A percentile compares a stretch with the other conserved stretches of the same genome.
Conservation (phyloP, 2,797 vertebrate species). For the Coendou prehensilis region DNA sequence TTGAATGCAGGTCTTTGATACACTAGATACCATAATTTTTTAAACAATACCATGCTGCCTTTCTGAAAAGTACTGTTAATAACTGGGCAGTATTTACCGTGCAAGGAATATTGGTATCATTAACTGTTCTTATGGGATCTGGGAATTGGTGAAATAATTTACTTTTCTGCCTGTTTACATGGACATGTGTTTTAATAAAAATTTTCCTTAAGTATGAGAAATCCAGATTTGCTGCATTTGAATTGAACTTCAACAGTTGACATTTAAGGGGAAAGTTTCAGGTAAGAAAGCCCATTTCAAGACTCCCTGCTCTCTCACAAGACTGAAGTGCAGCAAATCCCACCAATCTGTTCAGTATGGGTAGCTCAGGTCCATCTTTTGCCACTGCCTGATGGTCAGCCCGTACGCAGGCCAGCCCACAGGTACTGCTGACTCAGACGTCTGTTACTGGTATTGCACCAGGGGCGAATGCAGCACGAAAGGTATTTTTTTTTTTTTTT, state of each 20-base stretch:
- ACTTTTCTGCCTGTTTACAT: slow-evolving; percentile 26
- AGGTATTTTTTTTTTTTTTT: too few species aligned
- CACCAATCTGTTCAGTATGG: slow-evolving; percentile 59
- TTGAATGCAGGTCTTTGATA: not conserved
- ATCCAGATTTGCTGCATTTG: slow-evolving; percentile 64
- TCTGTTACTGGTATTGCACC: slow-evolving; percentile 29
- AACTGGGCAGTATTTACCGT: not conserved
- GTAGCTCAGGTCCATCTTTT: slow-evolving; percentile 63
- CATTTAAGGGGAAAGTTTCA: slow-evolving; percentile 47
- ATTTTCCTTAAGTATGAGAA: slow-evolving; percentile 45
- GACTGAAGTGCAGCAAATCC: not conserved
- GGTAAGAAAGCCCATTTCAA: slow-evolving; percentile 69
- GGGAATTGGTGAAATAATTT: slow-evolving; percentile 30
- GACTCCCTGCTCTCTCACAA: slow-evolving; percentile 62
- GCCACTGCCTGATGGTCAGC: not conserved
- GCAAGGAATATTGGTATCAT: not conserved
- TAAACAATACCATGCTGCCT: not conserved
- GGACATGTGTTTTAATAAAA: slow-evolving; percentile 38
- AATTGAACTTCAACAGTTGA: slow-evolving; percentile 65
- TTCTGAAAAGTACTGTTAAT: not conserved
- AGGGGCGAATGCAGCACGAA: not conserved
- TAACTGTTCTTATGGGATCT: not conserved
- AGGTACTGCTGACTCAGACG: not conserved
- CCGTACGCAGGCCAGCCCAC: not conserved
- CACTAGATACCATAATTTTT: not conserved